A percentile compares a stretch with the other conserved stretches of the same genome.
phyloP scores from a whole-genome alignment of 37 sponge, comb jelly and placozoan genomes.

The Amphimedon queenslandica region DNA sequence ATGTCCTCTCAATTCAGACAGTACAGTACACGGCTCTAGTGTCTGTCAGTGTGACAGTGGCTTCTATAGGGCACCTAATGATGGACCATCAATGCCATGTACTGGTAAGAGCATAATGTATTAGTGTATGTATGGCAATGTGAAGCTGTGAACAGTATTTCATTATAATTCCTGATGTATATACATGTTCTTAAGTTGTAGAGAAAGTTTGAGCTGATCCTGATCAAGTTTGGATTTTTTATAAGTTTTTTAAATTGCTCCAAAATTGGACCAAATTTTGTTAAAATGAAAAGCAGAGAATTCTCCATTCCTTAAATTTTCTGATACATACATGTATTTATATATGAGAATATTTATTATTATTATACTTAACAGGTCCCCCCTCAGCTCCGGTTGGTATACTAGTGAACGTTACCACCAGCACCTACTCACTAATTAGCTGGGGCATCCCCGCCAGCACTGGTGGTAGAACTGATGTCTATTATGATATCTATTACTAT shows the following conservation, averaged over 20 bases:
- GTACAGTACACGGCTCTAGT: not conserved
- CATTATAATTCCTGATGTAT: no score
- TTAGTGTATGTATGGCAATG: not conserved
- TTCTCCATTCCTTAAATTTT: no score
- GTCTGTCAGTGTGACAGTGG: not conserved
- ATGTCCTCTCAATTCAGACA: not conserved
- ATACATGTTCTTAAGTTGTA: no score
- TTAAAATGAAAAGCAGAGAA: no score
- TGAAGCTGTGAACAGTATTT: no score
- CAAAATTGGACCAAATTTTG: no score
- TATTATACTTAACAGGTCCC: not conserved
- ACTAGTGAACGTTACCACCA: not conserved
- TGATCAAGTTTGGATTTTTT: no score
- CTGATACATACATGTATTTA: no score
- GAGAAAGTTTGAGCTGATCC: no score
- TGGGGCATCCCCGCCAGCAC: not conserved
- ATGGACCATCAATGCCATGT: not conserved
- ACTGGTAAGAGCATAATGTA: not conserved
- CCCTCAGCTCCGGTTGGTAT: not conserved
- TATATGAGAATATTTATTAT: no score
- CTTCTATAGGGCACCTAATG: not conserved
- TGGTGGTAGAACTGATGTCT: constrained; percentile 1
- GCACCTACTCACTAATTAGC: not conserved
- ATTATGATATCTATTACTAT: not conserved
- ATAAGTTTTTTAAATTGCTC: no score